Percentiles rank a stretch among this genome's conserved stretches.
These are phyloP conservation scores for Pseudomyrmex gracilis DNA, from an alignment of 1,140 invertebrate species.

Conservation along the genomic window DNA sequence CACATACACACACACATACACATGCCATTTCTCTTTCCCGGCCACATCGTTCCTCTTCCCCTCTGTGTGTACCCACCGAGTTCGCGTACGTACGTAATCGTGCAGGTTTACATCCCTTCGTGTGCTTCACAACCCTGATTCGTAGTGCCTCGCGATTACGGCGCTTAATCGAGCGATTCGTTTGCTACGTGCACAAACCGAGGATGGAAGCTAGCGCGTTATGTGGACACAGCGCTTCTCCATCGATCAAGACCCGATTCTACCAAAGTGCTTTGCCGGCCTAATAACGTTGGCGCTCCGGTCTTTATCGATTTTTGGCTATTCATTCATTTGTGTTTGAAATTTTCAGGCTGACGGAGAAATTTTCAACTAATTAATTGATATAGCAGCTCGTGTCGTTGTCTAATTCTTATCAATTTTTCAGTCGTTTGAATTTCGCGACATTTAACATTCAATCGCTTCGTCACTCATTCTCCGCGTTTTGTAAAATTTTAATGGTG, in stretches of 20 bases:
- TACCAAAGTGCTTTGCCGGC: neutral
- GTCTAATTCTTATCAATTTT: too few species aligned
- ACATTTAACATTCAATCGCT: too few species aligned
- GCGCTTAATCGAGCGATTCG: constrained; percentile 77
- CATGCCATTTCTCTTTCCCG: constrained; percentile 9
- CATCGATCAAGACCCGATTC: constrained; percentile 30
- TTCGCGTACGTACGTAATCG: constrained; percentile 70
- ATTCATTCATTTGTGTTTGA: neutral
- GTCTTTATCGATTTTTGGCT: constrained; percentile 15
- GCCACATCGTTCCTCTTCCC: constrained; percentile 55
- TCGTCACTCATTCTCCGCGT: too few species aligned
- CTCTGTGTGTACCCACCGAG: constrained; percentile 59
- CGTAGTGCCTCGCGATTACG: constrained; percentile 77
- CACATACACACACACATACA: neutral
- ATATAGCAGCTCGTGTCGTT: neutral
- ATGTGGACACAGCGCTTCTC: constrained; percentile 39
- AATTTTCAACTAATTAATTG: constrained; percentile 14
- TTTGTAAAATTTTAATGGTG: too few species aligned
- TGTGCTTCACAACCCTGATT: constrained; percentile 73
- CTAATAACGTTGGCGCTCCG: neutral
- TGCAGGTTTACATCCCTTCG: constrained; percentile 65
- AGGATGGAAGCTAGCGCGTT: constrained; percentile 5
- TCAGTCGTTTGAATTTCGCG: too few species aligned
- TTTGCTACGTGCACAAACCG: constrained; percentile 69
- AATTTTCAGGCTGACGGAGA: neutral